Base-by-base conservation (phyloP, 2,888 invertebrate genomes). In the Camptogramma bilineatum region DNA sequence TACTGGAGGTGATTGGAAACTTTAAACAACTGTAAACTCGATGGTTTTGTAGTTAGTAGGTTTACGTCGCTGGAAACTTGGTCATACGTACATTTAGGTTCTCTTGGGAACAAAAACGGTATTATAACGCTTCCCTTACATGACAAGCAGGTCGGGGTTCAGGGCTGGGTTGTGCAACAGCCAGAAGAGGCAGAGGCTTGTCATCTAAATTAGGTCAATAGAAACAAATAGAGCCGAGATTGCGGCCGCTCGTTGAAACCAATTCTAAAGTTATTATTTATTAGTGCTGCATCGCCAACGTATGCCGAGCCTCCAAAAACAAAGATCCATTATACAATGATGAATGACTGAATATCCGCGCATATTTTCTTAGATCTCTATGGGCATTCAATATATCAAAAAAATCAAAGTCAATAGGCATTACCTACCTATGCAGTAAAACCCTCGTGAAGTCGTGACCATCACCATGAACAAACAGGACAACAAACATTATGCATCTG, bases 191-290 rank as follows among this genome's bases (percentile, higher is more conserved):
- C 53, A 24, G 28, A 66, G 56, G 64, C 63, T 47, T 39, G 66
- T 60, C 70, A 55, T 63, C 51, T 52, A 52, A 81, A 73, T 63
- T 73, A 61, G 81, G 79, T 75, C 77, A 81, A 78, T 81, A 62
- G 69, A 76, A 77, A 80, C 73, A 79, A 79, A 81, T 81, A 75
- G 75, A 55, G 67, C 66, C 58, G 64, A 71, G 69, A 72, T 73
- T 71, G 75, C 62, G 64, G 61, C 58, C 58, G 61, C 64, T 65
- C 62, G 63, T 67, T 70, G 66, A 52, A 61, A 67, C 65, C 75
- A 74, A 72, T 73, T 79, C 70, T 58, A 62, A 65, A 68, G 65
- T 68, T 60, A 64, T 68, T 70, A 62, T 34, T 65, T 62, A 56
- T 62, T 59, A 31, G 18, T 51, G 42, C 39, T 58, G 17, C 48